Conservation (phyloP, 2,113 vertebrate genomes). For the Serinus canaria region DNA sequence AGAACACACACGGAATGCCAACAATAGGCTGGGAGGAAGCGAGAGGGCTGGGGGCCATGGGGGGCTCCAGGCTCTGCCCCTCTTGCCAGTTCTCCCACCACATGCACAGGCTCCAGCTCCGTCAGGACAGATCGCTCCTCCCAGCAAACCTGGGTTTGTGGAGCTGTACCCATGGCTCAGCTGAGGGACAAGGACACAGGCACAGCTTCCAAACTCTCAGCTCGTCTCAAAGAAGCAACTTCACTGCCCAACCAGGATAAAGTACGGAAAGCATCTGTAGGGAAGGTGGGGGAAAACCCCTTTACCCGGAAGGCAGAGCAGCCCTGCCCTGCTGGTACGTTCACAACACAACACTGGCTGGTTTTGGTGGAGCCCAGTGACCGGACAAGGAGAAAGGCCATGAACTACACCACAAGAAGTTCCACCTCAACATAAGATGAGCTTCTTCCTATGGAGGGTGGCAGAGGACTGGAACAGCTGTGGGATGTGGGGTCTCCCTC, state of each 20-base stretch:
- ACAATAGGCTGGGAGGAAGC: neutral
- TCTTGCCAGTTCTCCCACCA: neutral
- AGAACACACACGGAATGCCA: neutral
- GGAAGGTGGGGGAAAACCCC: neutral
- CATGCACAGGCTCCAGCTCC: accelerated
- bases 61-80: neutral
- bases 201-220: neutral
- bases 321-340: neutral
- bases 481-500: neutral
- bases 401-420: neutral
- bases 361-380: neutral
- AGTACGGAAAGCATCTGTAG: neutral
- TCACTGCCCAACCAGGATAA: neutral
- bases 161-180: accelerated
- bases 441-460: neutral
- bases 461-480: neutral
- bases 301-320: neutral
- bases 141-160: neutral
- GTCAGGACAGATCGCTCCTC: accelerated
- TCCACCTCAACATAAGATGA: neutral
- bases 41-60: accelerated
- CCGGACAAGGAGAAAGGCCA: neutral
- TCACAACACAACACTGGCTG: neutral
- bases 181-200: neutral
- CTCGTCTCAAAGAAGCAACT: neutral